Evolutionary conservation across 92 coral and sea anemone species (phyloP).

Genomic region (Plumapathes pennacea): DNA sequence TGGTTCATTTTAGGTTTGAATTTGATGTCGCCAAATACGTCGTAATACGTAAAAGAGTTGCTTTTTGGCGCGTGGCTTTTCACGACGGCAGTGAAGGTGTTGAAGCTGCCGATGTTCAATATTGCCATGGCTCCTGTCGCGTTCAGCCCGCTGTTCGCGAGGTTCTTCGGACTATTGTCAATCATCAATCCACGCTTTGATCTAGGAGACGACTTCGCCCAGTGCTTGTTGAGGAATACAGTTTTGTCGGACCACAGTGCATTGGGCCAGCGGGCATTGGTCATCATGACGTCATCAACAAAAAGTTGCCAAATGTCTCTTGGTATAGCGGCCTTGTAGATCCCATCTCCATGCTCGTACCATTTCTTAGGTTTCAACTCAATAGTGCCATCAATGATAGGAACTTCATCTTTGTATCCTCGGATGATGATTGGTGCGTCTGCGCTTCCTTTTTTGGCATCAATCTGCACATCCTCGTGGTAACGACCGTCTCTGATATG

Average conservation of each 20-base stretch:
- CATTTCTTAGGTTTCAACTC: conserved; percentile 3
- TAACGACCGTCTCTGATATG: conserved; percentile 21
- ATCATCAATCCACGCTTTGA: conserved; percentile 58
- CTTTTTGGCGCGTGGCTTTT: conserved; percentile 37
- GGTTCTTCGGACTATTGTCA: conserved; percentile 52
- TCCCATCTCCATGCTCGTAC: conserved; percentile 8
- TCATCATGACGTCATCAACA: conserved; percentile 62
- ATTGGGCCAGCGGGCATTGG: conserved; percentile 83
- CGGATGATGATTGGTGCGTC: conserved; percentile 13
- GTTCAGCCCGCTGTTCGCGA: conserved; percentile 72
- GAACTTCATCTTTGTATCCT: conserved; percentile 23
- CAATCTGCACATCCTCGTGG: conserved; percentile 25
- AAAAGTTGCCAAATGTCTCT: conserved; percentile 65
- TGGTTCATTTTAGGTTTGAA: conserved; percentile 50
- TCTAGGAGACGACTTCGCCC: conserved; percentile 64
- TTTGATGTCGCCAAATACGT: conserved; percentile 42
- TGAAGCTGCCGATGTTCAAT: conserved; percentile 70
- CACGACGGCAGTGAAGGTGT: conserved; percentile 67
- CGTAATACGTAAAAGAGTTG: conserved; percentile 33
- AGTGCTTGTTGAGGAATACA: conserved; percentile 49
- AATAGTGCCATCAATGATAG: conserved; percentile 34
- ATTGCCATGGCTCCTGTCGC: conserved; percentile 73
- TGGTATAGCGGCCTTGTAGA: conserved; percentile 32
- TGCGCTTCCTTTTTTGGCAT: conserved; percentile 11
- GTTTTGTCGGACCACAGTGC: conserved; percentile 75